These are phyloP conservation scores for Microcebus jonahi DNA, from an alignment of 2,113 vertebrate genomes.

Conservation along the genomic window DNA sequence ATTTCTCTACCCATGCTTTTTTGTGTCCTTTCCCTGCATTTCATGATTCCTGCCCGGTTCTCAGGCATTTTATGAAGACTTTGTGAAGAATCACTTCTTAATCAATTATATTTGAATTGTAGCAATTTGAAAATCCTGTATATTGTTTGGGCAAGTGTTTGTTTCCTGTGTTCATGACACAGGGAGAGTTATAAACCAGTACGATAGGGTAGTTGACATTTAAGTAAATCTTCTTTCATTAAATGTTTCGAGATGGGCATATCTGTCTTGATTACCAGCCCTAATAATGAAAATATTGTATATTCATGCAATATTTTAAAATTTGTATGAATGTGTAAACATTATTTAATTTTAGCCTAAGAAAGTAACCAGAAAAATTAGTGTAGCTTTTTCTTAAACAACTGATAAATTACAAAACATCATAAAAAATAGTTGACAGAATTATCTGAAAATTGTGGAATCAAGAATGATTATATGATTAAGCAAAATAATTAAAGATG, in stretches of 20 bases:
- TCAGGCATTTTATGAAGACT: not conserved
- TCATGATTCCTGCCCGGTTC: not conserved
- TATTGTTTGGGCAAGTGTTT: not conserved
- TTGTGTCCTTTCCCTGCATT: not conserved
- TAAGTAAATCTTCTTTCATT: constrained; percentile 13
- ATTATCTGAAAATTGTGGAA: not conserved
- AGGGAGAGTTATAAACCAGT: no score
- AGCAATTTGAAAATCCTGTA: constrained; percentile 39
- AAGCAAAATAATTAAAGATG: not conserved
- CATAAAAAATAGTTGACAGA: not conserved
- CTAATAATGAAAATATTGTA: not conserved
- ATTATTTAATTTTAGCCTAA: not conserved
- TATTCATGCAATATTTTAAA: not conserved
- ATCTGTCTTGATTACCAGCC: not conserved
- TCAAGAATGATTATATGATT: not conserved
- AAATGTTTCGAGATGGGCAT: not conserved
- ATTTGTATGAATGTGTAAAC: not conserved
- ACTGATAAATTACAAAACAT: not conserved
- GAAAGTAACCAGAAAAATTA: not conserved
- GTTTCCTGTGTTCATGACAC: not conserved
- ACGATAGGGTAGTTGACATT: not conserved
- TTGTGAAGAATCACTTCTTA: constrained; percentile 14
- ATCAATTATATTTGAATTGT: not conserved
- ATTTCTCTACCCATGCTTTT: not conserved
- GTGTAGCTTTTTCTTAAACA: not conserved